A percentile compares a stretch with the other conserved stretches of the same genome.
phyloP scores from a whole-genome alignment of 2,888 invertebrate species.

The Peribatodes rhomboidaria region DNA sequence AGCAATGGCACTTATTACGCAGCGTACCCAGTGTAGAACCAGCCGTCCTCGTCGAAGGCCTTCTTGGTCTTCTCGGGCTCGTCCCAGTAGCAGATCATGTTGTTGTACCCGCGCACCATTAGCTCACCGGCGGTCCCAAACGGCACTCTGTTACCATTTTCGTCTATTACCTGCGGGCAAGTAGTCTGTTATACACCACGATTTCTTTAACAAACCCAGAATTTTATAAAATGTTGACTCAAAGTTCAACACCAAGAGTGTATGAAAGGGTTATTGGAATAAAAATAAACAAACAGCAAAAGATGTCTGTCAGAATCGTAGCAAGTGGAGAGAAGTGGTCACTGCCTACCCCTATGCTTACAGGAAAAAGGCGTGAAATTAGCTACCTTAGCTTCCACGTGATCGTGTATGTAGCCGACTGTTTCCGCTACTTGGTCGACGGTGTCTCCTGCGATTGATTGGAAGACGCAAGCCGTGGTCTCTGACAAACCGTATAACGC shows the following conservation, averaged over 20 bases:
- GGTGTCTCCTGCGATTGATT: slow-evolving; percentile 83
- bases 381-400: slow-evolving; percentile 86
- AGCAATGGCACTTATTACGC: no score
- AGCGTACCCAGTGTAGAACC: slow-evolving; percentile 92
- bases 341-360: no score
- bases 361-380: neutral
- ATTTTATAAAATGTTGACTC: no score
- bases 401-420: slow-evolving; percentile 87
- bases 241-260: no score
- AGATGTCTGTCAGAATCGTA: no score
- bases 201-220: no score
- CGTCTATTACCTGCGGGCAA: slow-evolving; percentile 87
- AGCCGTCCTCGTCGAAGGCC: slow-evolving; percentile 88
- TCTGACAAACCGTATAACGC: slow-evolving; percentile 89
- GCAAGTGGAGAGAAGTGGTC: no score
- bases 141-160: slow-evolving; percentile 88
- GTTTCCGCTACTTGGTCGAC: slow-evolving; percentile 82
- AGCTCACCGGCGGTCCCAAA: slow-evolving; percentile 92
- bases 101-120: slow-evolving; percentile 90
- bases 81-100: slow-evolving; percentile 94
- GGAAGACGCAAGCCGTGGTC: slow-evolving; percentile 86
- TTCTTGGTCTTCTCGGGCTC: slow-evolving; percentile 91
- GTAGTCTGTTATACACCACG: neutral
- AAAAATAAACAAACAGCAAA: no score
- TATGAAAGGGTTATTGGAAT: no score